These are phyloP conservation scores for Polydrusus tereticollis DNA, from an alignment of 2,888 invertebrate species.

Conservation along the genomic window DNA sequence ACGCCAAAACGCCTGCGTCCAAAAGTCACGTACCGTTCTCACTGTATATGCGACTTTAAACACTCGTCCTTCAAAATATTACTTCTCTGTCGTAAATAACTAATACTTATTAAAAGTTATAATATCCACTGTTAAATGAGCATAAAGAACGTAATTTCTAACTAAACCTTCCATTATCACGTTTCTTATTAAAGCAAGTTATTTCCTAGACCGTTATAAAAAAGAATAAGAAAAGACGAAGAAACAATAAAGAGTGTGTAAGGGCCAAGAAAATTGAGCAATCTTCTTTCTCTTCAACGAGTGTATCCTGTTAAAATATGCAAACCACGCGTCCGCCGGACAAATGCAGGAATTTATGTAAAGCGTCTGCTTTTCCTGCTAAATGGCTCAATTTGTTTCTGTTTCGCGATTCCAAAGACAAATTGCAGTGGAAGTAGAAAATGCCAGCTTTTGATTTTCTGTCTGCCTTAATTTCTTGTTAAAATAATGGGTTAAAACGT, in stretches of 20 bases:
- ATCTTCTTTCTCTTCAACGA: conserved; percentile 15
- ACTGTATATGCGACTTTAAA: no score
- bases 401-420: conserved; percentile 3
- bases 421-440: conserved; percentile 19
- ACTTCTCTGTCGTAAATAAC: no score
- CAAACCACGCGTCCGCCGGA: conserved; percentile 4
- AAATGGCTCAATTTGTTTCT: conserved; percentile 27
- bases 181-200: not conserved
- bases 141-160: no score
- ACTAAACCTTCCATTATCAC: not conserved
- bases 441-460: not conserved
- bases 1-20: no score
- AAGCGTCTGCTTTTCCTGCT: conserved; percentile 25
- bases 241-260: not conserved
- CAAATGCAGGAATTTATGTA: conserved; percentile 24
- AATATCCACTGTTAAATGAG: no score
- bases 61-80: no score
- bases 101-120: no score
- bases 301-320: conserved; percentile 13
- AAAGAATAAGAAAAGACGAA: not conserved
- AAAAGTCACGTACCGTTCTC: no score
- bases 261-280: not conserved
- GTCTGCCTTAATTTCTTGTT: conserved; percentile 2
- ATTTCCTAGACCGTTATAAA: not conserved
- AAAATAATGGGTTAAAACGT: not conserved